Evolutionary conservation across 2,888 invertebrate species (phyloP).

Genomic region (Meandrusa payeni): DNA sequence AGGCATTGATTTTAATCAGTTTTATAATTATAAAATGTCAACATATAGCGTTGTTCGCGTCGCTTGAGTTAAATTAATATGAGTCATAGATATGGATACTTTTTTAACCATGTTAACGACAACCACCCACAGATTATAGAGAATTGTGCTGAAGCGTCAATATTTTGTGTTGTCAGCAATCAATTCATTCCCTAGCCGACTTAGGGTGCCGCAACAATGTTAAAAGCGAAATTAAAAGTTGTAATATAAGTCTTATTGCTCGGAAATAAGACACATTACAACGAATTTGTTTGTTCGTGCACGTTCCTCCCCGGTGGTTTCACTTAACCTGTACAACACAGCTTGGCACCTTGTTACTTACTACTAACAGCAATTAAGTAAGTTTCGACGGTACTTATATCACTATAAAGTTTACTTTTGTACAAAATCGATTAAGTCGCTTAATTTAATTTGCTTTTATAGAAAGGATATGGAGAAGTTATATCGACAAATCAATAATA

Average conservation of each 20-base stretch:
- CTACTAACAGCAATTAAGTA: slow-evolving; percentile 1
- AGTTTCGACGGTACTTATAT: slow-evolving; percentile 21
- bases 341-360: slow-evolving; percentile 56
- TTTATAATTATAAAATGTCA: too few species aligned
- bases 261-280: slow-evolving; percentile 25
- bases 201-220: slow-evolving; percentile 32
- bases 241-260: slow-evolving; percentile 27
- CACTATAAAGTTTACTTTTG: slow-evolving; percentile 20
- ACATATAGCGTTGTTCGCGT: too few species aligned
- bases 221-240: slow-evolving; percentile 21
- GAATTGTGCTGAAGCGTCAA: slow-evolving; percentile 26
- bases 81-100: slow-evolving; percentile 19
- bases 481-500: too few species aligned
- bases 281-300: background rate
- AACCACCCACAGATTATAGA: slow-evolving; percentile 7
- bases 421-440: too few species aligned
- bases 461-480: too few species aligned
- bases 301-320: slow-evolving; percentile 49
- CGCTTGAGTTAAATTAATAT: too few species aligned
- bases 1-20: too few species aligned
- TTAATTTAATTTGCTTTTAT: background rate
- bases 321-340: slow-evolving; percentile 61
- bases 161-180: slow-evolving; percentile 53
- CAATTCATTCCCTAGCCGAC: slow-evolving; percentile 41
- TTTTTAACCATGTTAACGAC: background rate